Base-by-base conservation (phyloP, 1,140 invertebrate species). In the Akabosia matsudoensis region DNA sequence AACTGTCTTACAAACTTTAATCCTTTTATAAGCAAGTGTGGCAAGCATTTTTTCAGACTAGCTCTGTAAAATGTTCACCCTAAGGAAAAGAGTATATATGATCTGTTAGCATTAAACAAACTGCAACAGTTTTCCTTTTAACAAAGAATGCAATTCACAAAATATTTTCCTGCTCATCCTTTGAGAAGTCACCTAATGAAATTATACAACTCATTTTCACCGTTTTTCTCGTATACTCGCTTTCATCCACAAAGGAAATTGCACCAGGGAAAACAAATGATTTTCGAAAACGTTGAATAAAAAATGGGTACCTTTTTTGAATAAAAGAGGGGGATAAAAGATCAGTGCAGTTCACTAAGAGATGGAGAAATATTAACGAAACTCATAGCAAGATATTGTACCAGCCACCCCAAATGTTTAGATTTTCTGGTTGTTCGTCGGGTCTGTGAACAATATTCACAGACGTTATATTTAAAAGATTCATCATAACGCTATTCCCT, bases 341-440 rank as follows among this genome's bases (percentile, higher is more conserved):
- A 67, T 67, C 61, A 67, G 61, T 61, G 54, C 24, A 61, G 54
- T 67, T 67, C 61, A 67, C 31, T 67, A 67, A 67, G 31, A 67
- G 10, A 56, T 56, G 3, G 13, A 18, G 54, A 56, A 56, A n/a
- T 16, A 56, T 56, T 56, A 4, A 56, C 54, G 54, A 56, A 56
- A 13, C 10, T 13, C 13, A 22, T 4, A 56, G 24, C 13, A 16
- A 22, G 3, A 61, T 61, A 61, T 61, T 61, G 7, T 10, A 61
- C 24, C 54, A 61, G 24, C 3, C 4, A n/a, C 14, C 13, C 7
- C 4, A 24, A 14, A 61, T 61, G 14, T 24, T 7, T n/a, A 16
- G 4, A 10, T 4, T 61, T 61, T 61, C 24, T 7, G 24, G 24
- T 4, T n/a, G 14, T 22, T 22, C 13, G 54, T 7, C 13, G 24